phyloP scores from a whole-genome alignment of 2,888 invertebrate genomes.

The Heliconius hortense region DNA sequence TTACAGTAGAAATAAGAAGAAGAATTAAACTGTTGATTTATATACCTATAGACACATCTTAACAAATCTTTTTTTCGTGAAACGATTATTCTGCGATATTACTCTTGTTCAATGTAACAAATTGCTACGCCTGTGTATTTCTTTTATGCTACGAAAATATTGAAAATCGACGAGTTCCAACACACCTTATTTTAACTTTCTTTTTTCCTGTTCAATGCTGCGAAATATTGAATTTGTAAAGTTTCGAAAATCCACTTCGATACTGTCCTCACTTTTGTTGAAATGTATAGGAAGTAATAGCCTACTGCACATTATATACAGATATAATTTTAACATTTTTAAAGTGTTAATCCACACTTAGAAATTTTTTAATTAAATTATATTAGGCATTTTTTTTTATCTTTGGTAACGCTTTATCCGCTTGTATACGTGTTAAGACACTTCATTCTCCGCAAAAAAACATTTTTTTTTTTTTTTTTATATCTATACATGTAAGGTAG shows the following conservation, averaged over 20 bases:
- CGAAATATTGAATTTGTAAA: slow-evolving; percentile 33
- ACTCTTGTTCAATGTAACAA: not conserved
- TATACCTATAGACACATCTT: not conserved
- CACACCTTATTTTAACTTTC: slow-evolving; percentile 12
- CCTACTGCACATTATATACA: no score
- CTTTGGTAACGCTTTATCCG: not conserved
- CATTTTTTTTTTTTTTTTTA: no score
- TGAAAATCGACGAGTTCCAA: not conserved
- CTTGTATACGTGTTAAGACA: no score
- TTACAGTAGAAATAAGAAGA: no score
- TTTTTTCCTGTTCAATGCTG: slow-evolving; percentile 12
- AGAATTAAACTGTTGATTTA: not conserved
- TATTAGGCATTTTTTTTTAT: not conserved
- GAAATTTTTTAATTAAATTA: no score
- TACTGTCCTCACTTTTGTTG: not conserved
- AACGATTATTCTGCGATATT: slow-evolving; percentile 1
- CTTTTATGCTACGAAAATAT: slow-evolving; percentile 1
- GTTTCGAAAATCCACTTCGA: slow-evolving; percentile 45
- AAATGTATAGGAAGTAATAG: not conserved
- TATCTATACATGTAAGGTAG: no score
- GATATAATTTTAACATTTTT: no score
- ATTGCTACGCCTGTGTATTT: slow-evolving; percentile 4
- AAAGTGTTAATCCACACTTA: no score
- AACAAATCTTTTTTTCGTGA: not conserved
- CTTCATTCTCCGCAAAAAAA: no score